Conservation (phyloP, 2,113 vertebrate genomes). For the Chaetorhynchus papuensis region DNA sequence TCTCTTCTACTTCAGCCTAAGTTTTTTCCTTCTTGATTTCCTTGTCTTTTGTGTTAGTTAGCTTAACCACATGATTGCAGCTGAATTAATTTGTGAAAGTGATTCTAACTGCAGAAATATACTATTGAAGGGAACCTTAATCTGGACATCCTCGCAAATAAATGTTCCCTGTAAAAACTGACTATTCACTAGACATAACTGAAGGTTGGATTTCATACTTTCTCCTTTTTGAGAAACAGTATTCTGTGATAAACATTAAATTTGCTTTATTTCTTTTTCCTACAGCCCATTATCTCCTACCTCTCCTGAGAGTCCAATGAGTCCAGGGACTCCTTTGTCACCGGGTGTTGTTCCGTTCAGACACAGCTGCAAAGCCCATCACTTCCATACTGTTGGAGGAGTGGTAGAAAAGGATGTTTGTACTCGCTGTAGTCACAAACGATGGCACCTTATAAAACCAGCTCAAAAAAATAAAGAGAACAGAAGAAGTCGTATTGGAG, state of each 20-base stretch:
- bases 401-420: constrained; percentile 81
- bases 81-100: neutral
- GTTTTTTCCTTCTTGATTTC: neutral
- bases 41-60: neutral
- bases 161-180: neutral
- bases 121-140: neutral
- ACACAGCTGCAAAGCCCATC: constrained; percentile 81
- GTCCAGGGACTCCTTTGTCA: constrained; percentile 71
- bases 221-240: neutral
- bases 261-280: neutral
- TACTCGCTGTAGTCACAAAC: constrained; percentile 87
- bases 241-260: neutral
- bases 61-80: neutral
- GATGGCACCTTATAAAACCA: constrained; percentile 86
- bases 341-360: constrained; percentile 76
- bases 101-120: neutral
- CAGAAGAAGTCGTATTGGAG: constrained; percentile 71
- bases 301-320: constrained; percentile 79
- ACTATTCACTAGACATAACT: neutral
- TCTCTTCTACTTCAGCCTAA: neutral
- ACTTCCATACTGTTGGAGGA: constrained; percentile 91
- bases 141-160: neutral
- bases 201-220: neutral
- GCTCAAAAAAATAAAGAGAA: constrained; percentile 72
- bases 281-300: constrained; percentile 67